Base-by-base conservation (phyloP, 2,888 invertebrate genomes). In the Ceraclea dissimilis region DNA sequence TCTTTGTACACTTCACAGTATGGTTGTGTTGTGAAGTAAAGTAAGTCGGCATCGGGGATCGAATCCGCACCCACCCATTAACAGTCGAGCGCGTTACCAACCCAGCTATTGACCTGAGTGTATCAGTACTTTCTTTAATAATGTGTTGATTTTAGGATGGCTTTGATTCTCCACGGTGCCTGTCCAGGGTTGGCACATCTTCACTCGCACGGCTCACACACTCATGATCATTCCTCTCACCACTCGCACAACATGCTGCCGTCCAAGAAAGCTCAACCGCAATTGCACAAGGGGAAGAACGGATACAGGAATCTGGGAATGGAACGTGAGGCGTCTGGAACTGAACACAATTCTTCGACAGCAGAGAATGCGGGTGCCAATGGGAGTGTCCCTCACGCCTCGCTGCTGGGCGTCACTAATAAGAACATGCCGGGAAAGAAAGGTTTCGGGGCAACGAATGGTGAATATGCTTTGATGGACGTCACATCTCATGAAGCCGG, bases 161-260 rank as follows among this genome's bases (percentile, higher is more conserved):
- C 89, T 26, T 73, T 85, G 46, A 84, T 91, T 57, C 76, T 93
- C 58, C 91, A 92, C 67, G 86, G 86, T 2, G 80, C 83, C 61
- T 82, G 83, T 59, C 71, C 74, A 10, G 74, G 72, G 54, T 71
- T 77, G 16, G 73, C 68, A 43, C 73, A 72, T 66, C 56, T 71
- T 56, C 76, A 79, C 66, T 67, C 74, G 20, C 79, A 77, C 66
- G 76, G 75, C 61, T 62, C 64, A 21, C 67, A 67, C 58, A 85
- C 10, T 70, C 51, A 55, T 34, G 51, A 43, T 21, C 54, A 51
- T 44, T 17, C 63, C 17, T 61, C 6, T 56, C 56, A 56, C 22
- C 56, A 47, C 50, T 52, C 46, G 60, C 63, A 49, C 62, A 39
- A 46, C 5, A 51, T 31, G 13, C 26, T 26, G 46, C 39, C 39